Evolutionary conservation across 2,113 vertebrate species (phyloP), one percentile per base, ranked within the genome.

Genomic region (Semicossyphus pulcher): DNA sequence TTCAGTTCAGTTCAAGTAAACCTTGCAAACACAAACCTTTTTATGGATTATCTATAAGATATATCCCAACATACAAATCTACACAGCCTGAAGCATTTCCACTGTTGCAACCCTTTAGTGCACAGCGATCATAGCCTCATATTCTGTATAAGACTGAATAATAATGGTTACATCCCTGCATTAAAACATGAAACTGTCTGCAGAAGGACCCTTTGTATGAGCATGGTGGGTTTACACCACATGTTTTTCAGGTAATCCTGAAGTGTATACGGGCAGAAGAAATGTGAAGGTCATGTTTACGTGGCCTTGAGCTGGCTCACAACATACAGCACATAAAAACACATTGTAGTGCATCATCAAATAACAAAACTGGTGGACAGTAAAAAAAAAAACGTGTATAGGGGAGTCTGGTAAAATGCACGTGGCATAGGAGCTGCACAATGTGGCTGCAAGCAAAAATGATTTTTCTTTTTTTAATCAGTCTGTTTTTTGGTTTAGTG

Each of bases 271-370:
- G 18, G 14, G 23, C 23, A 49, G 1, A 4, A 57, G 8, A 34
- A 56, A 56, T 48, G 34, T 51, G 18, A 59, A 49, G 41, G 26
- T 65, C 4, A 44, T 37, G 37, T 69, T n/a, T 36, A 58, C 29
- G 42, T 53, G 16, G 37, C 57, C 37, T 47, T 57, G 45, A 36
- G 23, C 23, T 10, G 8, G 4, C 10, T 25, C 26, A 18, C 2
- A 44, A 20, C 12, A 54, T 18, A 44, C 3, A 34, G n/a, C 25
- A 10, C 29, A 52, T 49, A 39, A 39, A 74, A 14, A 36, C 32
- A 25, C 8, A 25, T 5, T 1, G 7, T 11, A 29, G 44, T 28
- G 21, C 39, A 45, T 14, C 4, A 4, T 20, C 29, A 63, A 11
- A 57, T 3, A 44, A 58, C 16, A 67, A 11, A 58, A 16, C 42